A percentile compares a stretch with the other conserved stretches of the same genome.
phyloP scores from a whole-genome alignment of 2,888 invertebrate species.

The Ferrisia virgata region DNA sequence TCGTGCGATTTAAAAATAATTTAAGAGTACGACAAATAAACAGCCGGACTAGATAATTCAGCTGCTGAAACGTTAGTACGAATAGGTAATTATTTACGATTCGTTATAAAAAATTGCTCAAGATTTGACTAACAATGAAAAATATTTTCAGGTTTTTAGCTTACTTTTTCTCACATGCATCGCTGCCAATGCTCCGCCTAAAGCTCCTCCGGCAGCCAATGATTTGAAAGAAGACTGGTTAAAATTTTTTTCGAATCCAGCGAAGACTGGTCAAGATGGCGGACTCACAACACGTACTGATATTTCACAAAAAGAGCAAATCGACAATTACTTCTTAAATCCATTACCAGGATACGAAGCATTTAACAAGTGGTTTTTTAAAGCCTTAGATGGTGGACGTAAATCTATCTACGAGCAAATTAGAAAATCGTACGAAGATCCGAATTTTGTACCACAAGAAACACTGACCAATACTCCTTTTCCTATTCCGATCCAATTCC shows the following conservation, averaged over 20 bases:
- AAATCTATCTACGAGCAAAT: not conserved
- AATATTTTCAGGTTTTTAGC: not conserved
- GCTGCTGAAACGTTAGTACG: not conserved
- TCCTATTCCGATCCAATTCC: not conserved
- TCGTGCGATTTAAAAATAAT: too few relatives aligned
- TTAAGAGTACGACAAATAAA: too few relatives aligned
- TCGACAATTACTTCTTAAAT: not conserved
- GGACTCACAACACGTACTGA: not conserved
- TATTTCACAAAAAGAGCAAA: not conserved
- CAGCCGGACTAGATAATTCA: not conserved
- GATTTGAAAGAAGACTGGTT: not conserved
- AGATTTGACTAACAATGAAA: not conserved
- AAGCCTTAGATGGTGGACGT: not conserved
- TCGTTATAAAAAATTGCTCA: not conserved
- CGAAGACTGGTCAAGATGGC: not conserved
- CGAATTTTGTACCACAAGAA: not conserved
- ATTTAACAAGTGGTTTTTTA: not conserved
- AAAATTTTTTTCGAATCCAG: not conserved
- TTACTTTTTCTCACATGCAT: not conserved
- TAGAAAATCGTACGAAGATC: not conserved
- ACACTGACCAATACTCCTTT: not conserved
- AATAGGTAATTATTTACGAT: not conserved
- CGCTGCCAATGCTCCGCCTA: not conserved
- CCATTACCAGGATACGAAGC: not conserved
- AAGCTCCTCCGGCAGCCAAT: not conserved